Evolutionary conservation across 2,888 invertebrate genomes (phyloP).

Genomic region (Philereme transversata): DNA sequence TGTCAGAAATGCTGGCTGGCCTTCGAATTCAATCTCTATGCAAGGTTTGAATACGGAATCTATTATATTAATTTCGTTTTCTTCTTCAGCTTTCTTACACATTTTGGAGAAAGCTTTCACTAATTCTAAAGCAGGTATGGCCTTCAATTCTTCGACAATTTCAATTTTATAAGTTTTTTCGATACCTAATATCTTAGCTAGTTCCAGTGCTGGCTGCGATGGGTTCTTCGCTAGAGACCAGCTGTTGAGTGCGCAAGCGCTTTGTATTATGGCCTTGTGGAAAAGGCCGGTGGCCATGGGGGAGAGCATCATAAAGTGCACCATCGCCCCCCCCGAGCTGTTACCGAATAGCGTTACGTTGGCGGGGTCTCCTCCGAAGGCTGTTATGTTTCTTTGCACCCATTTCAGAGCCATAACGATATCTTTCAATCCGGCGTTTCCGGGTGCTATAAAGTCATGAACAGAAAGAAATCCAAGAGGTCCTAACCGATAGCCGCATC

Average conservation of each 20-base stretch:
- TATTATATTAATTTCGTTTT: constrained; percentile 48
- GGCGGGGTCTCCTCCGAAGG: constrained; percentile 74
- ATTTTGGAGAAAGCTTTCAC: constrained; percentile 53
- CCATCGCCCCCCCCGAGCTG: constrained; percentile 73
- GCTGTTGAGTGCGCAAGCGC: constrained; percentile 70
- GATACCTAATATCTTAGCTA: constrained; percentile 63
- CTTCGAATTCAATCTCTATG: constrained; percentile 73
- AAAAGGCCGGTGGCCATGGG: constrained; percentile 76
- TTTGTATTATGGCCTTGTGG: constrained; percentile 76
- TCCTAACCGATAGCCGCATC: constrained; percentile 73
- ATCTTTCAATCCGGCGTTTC: constrained; percentile 77
- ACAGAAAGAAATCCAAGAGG: constrained; percentile 76
- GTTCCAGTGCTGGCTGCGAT: constrained; percentile 50
- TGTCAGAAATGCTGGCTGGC: constrained; percentile 68
- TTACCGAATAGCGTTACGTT: constrained; percentile 79
- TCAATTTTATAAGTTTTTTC: constrained; percentile 54
- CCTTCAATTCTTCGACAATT: constrained; percentile 63
- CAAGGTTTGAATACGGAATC: constrained; percentile 70
- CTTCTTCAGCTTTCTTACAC: constrained; percentile 23
- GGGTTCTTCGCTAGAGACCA: constrained; percentile 72
- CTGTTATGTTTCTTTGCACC: constrained; percentile 69
- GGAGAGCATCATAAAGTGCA: constrained; percentile 76
- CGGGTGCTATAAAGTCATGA: constrained; percentile 71
- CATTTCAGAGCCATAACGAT: constrained; percentile 73
- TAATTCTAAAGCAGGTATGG: constrained; percentile 52